Evolutionary conservation across 2,888 invertebrate genomes (phyloP).

Genomic region (Sesia apiformis): DNA sequence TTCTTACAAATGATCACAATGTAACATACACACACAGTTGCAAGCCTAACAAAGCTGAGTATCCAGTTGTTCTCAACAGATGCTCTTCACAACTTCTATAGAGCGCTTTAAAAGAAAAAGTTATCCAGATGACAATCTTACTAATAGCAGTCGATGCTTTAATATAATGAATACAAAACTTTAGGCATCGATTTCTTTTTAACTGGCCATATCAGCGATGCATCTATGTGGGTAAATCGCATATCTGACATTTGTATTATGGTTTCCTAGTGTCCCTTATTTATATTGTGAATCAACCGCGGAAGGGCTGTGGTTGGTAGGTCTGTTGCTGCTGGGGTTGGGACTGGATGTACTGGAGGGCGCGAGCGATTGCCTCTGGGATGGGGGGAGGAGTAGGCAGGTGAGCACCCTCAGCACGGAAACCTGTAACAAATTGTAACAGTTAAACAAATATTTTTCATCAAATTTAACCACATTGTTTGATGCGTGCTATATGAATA

Average conservation of each 20-base stretch:
- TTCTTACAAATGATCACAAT: not conserved
- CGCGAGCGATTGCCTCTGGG: slow-evolving; percentile 73
- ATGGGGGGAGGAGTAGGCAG: slow-evolving; percentile 78
- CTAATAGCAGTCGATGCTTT: too few species aligned
- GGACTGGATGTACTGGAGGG: slow-evolving; percentile 57
- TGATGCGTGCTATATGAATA: too few species aligned
- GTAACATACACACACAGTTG: too few species aligned
- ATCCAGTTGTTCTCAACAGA: too few species aligned
- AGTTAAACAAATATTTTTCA: not conserved
- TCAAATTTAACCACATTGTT: too few species aligned
- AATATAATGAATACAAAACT: too few species aligned
- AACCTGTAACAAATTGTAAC: slow-evolving; percentile 49
- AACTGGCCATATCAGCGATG: too few species aligned
- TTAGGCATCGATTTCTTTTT: too few species aligned
- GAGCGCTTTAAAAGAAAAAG: too few species aligned
- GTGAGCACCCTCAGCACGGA: slow-evolving; percentile 76
- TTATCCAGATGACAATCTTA: too few species aligned
- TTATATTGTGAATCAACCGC: slow-evolving; percentile 31
- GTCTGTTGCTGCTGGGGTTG: slow-evolving; percentile 44
- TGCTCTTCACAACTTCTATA: not conserved
- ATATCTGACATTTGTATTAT: not conserved
- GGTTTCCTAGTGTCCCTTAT: not conserved
- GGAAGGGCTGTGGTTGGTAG: slow-evolving; percentile 37
- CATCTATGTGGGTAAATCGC: too few species aligned
- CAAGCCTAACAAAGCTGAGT: too few species aligned